A percentile compares a stretch with the other conserved stretches of the same genome.
These are phyloP conservation scores for Crypturellus undulatus DNA, from an alignment of 2,113 vertebrate genomes.

Conservation along the genomic window DNA sequence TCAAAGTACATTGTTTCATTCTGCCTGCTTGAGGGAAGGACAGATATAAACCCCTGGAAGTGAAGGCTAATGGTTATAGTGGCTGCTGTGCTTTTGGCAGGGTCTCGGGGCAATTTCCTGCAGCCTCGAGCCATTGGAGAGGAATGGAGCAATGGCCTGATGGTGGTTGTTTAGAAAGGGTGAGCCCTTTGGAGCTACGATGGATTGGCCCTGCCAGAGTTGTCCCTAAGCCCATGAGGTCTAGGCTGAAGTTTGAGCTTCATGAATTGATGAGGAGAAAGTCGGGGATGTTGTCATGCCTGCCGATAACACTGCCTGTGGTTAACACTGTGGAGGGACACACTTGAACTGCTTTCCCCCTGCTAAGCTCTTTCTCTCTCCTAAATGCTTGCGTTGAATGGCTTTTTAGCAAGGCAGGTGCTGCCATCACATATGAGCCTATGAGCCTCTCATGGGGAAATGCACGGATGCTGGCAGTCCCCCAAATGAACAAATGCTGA, in stretches of 20 bases:
- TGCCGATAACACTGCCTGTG: not conserved
- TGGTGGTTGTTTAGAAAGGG: not conserved
- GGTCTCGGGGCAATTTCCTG: fast-evolving
- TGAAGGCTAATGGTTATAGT: not conserved
- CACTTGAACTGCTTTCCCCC: not conserved
- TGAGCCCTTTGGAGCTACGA: not conserved
- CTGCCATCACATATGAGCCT: not conserved
- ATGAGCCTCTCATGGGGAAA: not conserved
- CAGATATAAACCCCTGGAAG: not conserved
- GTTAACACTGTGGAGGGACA: not conserved
- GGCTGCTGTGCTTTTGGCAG: not conserved
- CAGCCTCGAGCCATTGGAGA: not conserved
- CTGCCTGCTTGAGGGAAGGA: not conserved
- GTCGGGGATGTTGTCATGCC: not conserved
- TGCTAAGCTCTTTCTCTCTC: not conserved
- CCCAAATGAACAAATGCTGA: not conserved
- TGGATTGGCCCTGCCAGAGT: not conserved
- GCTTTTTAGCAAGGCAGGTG: not conserved
- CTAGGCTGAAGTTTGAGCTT: not conserved
- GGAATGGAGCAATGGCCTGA: not conserved
- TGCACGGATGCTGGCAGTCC: not conserved
- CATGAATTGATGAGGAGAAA: not conserved
- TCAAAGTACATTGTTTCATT: not conserved
- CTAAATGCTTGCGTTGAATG: not conserved
- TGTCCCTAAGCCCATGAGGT: not conserved